Base-by-base conservation (phyloP, 2,797 vertebrate species). In the Champsocephalus gunnari region DNA sequence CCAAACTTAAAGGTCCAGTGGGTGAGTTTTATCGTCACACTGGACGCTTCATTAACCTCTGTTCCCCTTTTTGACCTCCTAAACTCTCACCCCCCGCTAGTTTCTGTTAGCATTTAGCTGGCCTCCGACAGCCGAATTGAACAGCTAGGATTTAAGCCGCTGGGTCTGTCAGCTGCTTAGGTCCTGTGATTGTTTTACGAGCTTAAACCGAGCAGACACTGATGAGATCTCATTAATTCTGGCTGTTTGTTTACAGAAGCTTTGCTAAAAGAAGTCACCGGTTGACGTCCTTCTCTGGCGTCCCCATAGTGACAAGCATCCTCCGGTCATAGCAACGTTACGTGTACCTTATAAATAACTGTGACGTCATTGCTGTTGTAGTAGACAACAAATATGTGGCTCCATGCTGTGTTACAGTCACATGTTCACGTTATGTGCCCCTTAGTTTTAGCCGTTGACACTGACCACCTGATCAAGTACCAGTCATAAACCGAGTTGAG, bases 1-100 rank as follows among this genome's bases (percentile, higher is more conserved):
- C 92, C 21, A 94, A 87, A 80, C 84, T 82, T 28, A 94, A 89
- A 92, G 92, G 82, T 49, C 93, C 93, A 65, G 91, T 92, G 71
- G 94, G 94, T 95, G 87, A 91, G 89, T 85, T 16, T 32, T 38
- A 4, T 38, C 34, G 34, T 38, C 34, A 38, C 34, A 38, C 34
- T 38, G 34, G 34, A 38, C 34, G 8, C 45, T 48, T 58, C 47
- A 41, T n/a, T 65, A n/a, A 12, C 16, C 8, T 21, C 53, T 34
- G 12, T 2, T 9, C 17, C 9, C 13, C 19, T 19, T 45, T 69
- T 16, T 28, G 45, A 58, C 43, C 32, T 38, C 62, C 32, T 12
- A 1, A 56, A 7, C 19, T 19, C 68, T 54, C 62, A 21, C 68
- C 54, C 57, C 51, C 65, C 43, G 61, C 58, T 84, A 84, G 73